A percentile compares a stretch with the other conserved stretches of the same genome.
These are phyloP conservation scores for Aspiorhynchus laticeps DNA, from an alignment of 2,113 vertebrate genomes.

Conservation along the genomic window DNA sequence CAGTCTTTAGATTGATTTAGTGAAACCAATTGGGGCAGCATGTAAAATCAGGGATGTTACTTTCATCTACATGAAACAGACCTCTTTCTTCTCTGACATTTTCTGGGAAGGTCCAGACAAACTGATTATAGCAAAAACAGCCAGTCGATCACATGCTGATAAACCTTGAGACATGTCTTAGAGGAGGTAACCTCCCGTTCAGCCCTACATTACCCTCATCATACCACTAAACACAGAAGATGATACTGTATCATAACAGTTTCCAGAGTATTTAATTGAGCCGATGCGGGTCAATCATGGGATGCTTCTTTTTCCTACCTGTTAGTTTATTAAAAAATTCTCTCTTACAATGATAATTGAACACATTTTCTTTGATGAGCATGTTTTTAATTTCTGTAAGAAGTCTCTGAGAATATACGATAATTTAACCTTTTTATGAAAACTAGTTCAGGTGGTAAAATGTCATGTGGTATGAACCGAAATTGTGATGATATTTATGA, in stretches of 20 bases:
- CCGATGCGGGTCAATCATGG: neutral
- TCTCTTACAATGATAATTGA: no score
- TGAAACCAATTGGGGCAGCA: slow-evolving; percentile 71
- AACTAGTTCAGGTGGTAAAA: neutral
- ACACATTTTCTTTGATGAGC: no score
- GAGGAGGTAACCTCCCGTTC: slow-evolving; percentile 18
- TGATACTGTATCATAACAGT: neutral
- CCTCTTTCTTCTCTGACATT: slow-evolving; percentile 68
- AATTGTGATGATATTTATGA: neutral
- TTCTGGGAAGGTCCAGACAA: slow-evolving; percentile 63
- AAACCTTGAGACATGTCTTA: slow-evolving; percentile 53
- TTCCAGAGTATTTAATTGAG: neutral
- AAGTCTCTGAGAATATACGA: neutral
- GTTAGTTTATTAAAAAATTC: neutral
- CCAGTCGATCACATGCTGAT: slow-evolving; percentile 67
- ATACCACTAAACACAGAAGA: no score
- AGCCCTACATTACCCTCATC: neutral
- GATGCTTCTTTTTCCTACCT: neutral
- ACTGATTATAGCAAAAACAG: slow-evolving; percentile 68
- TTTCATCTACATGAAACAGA: slow-evolving; percentile 70
- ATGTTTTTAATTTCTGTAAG: no score
- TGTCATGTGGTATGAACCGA: neutral
- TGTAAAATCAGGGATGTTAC: slow-evolving; percentile 64
- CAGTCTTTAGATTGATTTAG: slow-evolving; percentile 69
- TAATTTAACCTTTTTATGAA: neutral